Evolutionary conservation across 2,888 invertebrate species (phyloP).

Genomic region (Margaritifera margaritifera): DNA sequence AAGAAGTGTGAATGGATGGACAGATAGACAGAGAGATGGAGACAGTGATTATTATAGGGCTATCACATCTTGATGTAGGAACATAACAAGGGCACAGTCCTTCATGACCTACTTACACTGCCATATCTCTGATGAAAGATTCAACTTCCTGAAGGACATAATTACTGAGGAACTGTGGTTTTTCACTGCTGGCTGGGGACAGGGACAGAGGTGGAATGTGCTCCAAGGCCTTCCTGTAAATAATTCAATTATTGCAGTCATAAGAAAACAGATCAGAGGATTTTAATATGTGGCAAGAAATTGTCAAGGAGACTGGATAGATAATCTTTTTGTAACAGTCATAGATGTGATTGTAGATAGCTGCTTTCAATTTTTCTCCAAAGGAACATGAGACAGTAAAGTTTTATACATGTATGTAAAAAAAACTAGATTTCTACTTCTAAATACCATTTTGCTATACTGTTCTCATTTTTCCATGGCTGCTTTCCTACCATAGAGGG

Average conservation of each 20-base stretch:
- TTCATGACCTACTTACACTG: conserved; percentile 49
- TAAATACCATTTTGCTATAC: no score
- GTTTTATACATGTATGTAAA: not conserved
- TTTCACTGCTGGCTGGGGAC: conserved; percentile 63
- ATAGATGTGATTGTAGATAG: no score
- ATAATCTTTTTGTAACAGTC: no score
- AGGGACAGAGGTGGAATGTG: conserved; percentile 69
- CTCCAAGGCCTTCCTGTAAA: conserved; percentile 61
- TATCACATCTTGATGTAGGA: no score
- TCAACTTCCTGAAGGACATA: conserved; percentile 69
- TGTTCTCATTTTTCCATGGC: no score
- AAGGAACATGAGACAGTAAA: not conserved
- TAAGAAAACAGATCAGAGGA: not conserved
- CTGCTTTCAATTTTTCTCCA: no score
- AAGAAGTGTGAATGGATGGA: no score
- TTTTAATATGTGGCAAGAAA: not conserved
- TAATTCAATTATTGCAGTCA: not conserved
- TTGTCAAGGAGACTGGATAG: not conserved
- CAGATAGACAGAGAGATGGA: no score
- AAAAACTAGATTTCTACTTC: not conserved
- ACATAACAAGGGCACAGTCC: no score
- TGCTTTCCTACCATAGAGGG: no score
- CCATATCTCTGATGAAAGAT: conserved; percentile 61
- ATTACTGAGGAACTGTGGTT: conserved; percentile 65
- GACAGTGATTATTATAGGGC: no score